phyloP scores from a whole-genome alignment of 2,888 invertebrate genomes.

The Pomacea canaliculata region DNA sequence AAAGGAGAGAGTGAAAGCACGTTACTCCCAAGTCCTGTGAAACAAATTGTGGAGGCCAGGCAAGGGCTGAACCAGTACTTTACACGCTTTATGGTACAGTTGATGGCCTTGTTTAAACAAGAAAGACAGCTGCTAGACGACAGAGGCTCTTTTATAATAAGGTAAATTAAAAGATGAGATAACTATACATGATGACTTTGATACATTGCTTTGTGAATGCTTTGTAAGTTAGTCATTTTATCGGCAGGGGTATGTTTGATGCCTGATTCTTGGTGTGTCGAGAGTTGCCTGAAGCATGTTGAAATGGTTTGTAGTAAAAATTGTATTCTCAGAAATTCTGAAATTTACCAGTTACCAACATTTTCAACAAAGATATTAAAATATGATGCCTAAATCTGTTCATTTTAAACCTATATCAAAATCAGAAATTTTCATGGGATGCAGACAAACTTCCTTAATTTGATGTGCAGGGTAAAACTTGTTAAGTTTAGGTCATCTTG shows the following conservation, averaged over 20 bases:
- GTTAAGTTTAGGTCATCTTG: no score
- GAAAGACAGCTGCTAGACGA: conserved; percentile 90
- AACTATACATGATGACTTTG: background rate
- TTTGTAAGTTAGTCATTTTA: background rate
- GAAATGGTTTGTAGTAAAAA: no score
- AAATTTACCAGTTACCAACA: no score
- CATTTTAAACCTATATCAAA: no score
- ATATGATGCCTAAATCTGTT: no score
- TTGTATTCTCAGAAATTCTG: no score
- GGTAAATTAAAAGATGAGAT: conserved; percentile 73
- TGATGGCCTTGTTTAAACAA: conserved; percentile 86
- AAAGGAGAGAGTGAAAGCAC: background rate
- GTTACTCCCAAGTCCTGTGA: conserved; percentile 20
- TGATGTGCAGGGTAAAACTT: no score
- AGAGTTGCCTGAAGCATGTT: no score
- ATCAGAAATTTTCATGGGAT: no score
- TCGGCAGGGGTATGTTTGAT: background rate
- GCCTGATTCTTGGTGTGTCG: no score
- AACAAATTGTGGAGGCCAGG: conserved; percentile 24
- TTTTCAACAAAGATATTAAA: no score
- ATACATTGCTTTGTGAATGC: background rate
- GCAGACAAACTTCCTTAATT: no score
- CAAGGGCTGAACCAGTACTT: conserved; percentile 74
- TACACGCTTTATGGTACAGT: conserved; percentile 87
- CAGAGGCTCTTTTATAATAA: conserved; percentile 93